Percentiles rank a stretch among this genome's conserved stretches.
These are phyloP conservation scores for Nomada lathburiana DNA, from an alignment of 2,888 invertebrate species.

Conservation along the genomic window DNA sequence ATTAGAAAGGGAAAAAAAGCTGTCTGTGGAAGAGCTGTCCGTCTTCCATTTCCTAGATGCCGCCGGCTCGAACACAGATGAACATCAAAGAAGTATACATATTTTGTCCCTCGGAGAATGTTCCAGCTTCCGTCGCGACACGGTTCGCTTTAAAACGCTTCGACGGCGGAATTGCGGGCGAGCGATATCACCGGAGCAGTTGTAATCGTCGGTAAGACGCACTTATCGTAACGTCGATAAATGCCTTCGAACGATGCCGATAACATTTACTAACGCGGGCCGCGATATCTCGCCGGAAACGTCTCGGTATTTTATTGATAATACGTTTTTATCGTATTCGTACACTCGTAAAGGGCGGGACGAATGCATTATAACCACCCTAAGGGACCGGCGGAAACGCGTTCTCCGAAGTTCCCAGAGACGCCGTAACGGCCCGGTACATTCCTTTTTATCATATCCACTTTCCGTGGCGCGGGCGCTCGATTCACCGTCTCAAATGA, in stretches of 20 bases:
- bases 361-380: conserved; percentile 22
- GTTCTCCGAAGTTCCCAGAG: conserved; percentile 44
- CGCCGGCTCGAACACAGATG: conserved; percentile 32
- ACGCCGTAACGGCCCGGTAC: conserved; percentile 61
- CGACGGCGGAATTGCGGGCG: conserved; percentile 25
- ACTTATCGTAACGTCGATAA: conserved; percentile 57
- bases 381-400: not conserved
- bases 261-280: conserved; percentile 59
- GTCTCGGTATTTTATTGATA: conserved; percentile 64
- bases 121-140: conserved; percentile 11
- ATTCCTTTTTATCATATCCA: conserved; percentile 54
- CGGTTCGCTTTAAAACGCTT: not conserved
- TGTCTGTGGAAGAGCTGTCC: conserved; percentile 21
- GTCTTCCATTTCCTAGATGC: conserved; percentile 23
- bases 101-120: not conserved
- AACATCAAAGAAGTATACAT: conserved; percentile 14
- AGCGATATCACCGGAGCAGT: conserved; percentile 42
- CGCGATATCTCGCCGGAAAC: conserved; percentile 43
- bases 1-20: not conserved
- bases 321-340: conserved; percentile 61
- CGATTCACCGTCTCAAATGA: conserved; percentile 17
- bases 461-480: conserved; percentile 3
- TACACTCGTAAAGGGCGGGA: conserved; percentile 51
- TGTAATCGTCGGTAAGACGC: conserved; percentile 45
- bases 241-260: conserved; percentile 55